Conservation (phyloP, 2,888 invertebrate genomes). For the Hybos culiciformis region DNA sequence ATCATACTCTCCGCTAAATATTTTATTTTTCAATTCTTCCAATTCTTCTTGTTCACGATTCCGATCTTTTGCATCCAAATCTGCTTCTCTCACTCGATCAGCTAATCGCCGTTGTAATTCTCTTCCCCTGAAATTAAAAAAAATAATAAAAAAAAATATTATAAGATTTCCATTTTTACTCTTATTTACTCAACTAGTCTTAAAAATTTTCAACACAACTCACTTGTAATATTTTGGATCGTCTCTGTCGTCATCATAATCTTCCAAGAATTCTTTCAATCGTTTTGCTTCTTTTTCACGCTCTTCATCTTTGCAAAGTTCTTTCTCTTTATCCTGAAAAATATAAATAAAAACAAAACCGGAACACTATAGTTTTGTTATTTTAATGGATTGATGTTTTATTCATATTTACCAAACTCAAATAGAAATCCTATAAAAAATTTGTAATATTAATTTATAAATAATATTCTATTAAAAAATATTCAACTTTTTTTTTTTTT, state of each 20-base stretch:
- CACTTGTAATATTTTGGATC: conserved; percentile 90
- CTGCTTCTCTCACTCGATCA: conserved; percentile 87
- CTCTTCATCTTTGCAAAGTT: conserved; percentile 72
- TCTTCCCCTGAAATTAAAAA: conserved; percentile 48
- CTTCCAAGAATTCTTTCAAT: conserved; percentile 94
- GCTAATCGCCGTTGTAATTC: conserved; percentile 81
- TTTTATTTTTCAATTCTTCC: conserved; percentile 64
- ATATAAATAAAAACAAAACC: conserved; percentile 6
- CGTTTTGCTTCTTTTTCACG: conserved; percentile 83
- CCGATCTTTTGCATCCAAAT: conserved; percentile 79
- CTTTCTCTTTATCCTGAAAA: conserved; percentile 58
- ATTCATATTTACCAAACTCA: too few species aligned
- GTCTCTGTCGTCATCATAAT: conserved; percentile 96
- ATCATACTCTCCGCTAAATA: conserved; percentile 53
- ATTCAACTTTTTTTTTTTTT: too few species aligned
- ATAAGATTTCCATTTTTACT: neutral
- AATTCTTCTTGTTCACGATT: conserved; percentile 80
- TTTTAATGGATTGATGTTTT: too few species aligned
- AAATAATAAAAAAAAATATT: conserved; percentile 19
- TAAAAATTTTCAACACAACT: neutral
- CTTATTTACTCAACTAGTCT: neutral
- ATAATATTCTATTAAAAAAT: too few species aligned
- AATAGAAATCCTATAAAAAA: too few species aligned
- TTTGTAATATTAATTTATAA: too few species aligned
- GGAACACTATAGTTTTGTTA: too few species aligned